phyloP scores from a whole-genome alignment of 92 coral and sea anemone genomes.

The Phymanthus crucifer region DNA sequence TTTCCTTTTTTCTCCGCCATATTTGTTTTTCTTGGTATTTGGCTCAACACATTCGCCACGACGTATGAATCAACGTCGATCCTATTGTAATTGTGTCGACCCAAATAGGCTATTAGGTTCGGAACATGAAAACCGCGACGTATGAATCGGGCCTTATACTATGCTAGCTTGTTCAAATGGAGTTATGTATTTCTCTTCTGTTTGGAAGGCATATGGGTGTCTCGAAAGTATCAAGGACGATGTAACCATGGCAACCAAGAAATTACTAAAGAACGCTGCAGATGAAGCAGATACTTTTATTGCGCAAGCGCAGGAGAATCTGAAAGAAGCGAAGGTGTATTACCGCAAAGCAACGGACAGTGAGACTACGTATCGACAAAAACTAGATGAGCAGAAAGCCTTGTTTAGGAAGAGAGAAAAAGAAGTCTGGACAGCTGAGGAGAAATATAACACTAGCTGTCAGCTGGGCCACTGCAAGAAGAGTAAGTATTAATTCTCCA shows the following conservation, averaged over 20 bases:
- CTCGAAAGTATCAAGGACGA: constrained; percentile 77
- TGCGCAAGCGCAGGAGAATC: constrained; percentile 87
- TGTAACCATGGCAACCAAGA: constrained; percentile 59
- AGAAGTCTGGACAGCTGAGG: constrained; percentile 83
- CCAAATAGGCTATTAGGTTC: too few relatives aligned
- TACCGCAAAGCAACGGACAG: constrained; percentile 77
- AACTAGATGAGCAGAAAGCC: constrained; percentile 58
- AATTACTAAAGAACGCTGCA: constrained; percentile 66
- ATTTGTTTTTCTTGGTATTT: too few relatives aligned
- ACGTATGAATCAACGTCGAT: too few relatives aligned
- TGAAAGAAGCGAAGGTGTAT: constrained; percentile 80
- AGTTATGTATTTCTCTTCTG: not conserved
- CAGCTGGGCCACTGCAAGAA: constrained; percentile 71
- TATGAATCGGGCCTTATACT: too few relatives aligned
- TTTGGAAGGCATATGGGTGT: constrained; percentile 89
- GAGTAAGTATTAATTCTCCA: constrained; percentile 43
- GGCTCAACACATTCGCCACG: too few relatives aligned
- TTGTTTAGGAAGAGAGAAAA: constrained; percentile 68
- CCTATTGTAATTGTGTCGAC: too few relatives aligned
- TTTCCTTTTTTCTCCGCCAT: too few relatives aligned
- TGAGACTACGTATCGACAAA: constrained; percentile 65
- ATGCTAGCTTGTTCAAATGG: too few relatives aligned
- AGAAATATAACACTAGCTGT: constrained; percentile 84
- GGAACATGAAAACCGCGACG: too few relatives aligned
- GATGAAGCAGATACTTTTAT: constrained; percentile 84